Evolutionary conservation across 2,113 vertebrate species (phyloP).

Genomic region (Sylvietta virens): DNA sequence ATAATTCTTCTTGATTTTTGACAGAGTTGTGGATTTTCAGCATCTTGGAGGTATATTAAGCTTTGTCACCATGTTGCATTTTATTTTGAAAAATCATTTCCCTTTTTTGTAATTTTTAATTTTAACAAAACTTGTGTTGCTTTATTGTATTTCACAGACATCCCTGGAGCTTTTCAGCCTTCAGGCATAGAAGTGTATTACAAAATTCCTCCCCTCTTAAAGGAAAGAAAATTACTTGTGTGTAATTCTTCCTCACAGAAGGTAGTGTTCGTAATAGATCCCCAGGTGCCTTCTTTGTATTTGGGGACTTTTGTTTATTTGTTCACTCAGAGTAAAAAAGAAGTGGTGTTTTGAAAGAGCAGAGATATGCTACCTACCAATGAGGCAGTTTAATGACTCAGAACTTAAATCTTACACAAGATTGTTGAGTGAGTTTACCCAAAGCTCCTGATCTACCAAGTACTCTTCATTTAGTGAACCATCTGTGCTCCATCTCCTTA

Average conservation of each 20-base stretch:
- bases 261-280: constrained; percentile 8
- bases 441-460: neutral
- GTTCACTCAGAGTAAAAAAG: neutral
- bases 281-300: neutral
- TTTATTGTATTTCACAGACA: constrained; percentile 48
- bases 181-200: constrained; percentile 39
- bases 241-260: constrained; percentile 48
- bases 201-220: constrained; percentile 39
- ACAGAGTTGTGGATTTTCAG: neutral
- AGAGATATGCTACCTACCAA: neutral
- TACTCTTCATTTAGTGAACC: neutral
- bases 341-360: neutral
- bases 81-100: neutral
- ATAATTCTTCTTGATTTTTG: neutral
- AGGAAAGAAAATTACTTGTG: constrained; percentile 34
- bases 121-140: constrained; percentile 10
- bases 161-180: constrained; percentile 44
- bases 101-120: constrained; percentile 1
- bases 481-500: neutral
- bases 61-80: neutral
- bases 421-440: neutral
- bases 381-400: constrained; percentile 59
- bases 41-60: neutral
- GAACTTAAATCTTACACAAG: neutral
- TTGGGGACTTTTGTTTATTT: constrained; percentile 10